Evolutionary conservation across 2,797 vertebrate genomes (phyloP).

Genomic region (Leucoraja ocellata): DNA sequence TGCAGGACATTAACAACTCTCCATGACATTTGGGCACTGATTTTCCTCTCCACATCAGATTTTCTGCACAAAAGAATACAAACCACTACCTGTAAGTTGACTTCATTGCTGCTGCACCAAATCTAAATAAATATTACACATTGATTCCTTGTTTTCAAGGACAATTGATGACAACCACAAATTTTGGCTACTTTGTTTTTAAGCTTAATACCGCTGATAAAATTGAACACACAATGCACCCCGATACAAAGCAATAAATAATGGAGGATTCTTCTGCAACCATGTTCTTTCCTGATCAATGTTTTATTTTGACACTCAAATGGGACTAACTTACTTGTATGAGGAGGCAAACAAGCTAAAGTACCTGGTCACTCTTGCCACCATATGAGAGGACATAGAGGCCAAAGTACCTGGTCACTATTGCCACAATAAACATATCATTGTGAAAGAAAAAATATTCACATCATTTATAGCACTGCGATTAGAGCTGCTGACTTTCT

Average conservation of each 20-base stretch:
- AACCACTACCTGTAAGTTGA: neutral
- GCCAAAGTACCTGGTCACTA: neutral
- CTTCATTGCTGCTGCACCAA: neutral
- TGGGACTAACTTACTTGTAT: neutral
- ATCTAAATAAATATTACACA: neutral
- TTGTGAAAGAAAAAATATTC: neutral
- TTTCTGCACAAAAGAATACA: neutral
- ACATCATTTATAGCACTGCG: no score
- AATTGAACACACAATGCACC: neutral
- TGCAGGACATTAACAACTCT: neutral
- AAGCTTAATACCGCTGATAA: neutral
- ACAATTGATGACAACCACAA: neutral
- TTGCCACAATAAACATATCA: neutral
- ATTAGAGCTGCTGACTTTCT: no score
- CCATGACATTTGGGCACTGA: neutral
- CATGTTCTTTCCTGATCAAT: neutral
- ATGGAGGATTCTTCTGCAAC: neutral
- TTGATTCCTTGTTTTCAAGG: neutral
- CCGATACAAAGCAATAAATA: neutral
- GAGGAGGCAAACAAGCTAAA: neutral
- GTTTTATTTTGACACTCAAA: neutral
- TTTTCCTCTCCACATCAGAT: neutral
- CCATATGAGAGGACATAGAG: no score
- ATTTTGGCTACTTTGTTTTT: neutral
- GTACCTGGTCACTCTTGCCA: neutral